Base-by-base conservation (phyloP, 2,888 invertebrate species). In the Rhagophthalmus giganteus region DNA sequence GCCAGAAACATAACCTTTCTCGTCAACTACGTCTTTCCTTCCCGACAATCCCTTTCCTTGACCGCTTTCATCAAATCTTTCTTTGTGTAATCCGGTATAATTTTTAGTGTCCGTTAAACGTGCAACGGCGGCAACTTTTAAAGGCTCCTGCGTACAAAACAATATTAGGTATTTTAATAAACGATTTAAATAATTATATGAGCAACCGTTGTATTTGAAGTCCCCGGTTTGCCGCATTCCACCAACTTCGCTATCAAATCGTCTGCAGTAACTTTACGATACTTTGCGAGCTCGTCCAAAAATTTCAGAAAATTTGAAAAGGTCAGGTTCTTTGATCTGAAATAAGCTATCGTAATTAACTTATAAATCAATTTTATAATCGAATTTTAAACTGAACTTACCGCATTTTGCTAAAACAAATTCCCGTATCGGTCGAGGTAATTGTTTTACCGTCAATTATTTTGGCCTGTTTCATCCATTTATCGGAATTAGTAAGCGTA, bases 381-480 rank as follows among this genome's bases (percentile, higher is more conserved):
- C n/a, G n/a, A 20, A 20, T 7, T 20, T 5, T 7, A 20, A 27
- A 9, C n/a, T n/a, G n/a, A 7, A 16, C 31, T n/a, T n/a, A n/a
- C n/a, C n/a, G n/a, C n/a, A n/a, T n/a, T n/a, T n/a, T n/a, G n/a
- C n/a, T n/a, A n/a, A 45, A 50, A 71, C 87, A 85, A 57, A 94
- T 92, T 31, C 88, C 93, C 0, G 93, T 94, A 69, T 94, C 94
- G 2, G 92, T 93, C 11, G 92, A 90, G 0, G 90, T 89, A 56
- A 92, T 87, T 68, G 87, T 88, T 76, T 90, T 91, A 15, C 68
- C 69, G 45, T 82, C 83, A 35, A 83, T 76, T 10, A 87, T 84
- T 65, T 84, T 88, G 0, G 93, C 92, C 70, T 94, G 94, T 67
- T 92, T 93, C 86, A 94, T 88, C 94, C 94, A 94, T 75, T 93